A percentile compares a stretch with the other conserved stretches of the same genome.
Conservation (phyloP, 92 coral and sea anemone genomes). For the Zoanthus solanderi region DNA sequence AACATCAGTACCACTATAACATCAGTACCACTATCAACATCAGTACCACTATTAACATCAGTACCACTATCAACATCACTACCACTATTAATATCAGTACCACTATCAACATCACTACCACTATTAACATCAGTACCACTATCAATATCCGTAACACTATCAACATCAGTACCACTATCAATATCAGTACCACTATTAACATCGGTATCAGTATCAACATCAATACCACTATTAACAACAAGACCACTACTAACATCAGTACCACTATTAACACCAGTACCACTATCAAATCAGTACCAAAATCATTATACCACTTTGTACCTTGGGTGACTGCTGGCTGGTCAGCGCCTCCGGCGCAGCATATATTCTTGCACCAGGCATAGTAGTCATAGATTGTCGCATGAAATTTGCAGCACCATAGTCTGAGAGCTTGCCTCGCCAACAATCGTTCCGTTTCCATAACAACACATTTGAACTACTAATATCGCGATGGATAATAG, state of each 20-base stretch:
- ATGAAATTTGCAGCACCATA: constrained; percentile 98
- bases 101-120: background rate
- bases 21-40: background rate
- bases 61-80: background rate
- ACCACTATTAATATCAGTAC: background rate
- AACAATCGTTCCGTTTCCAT: constrained; percentile 88
- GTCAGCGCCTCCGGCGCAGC: constrained; percentile 97
- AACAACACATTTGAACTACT: constrained; percentile 97
- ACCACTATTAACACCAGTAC: background rate
- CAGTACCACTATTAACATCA: background rate
- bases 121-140: background rate
- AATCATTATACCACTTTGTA: constrained; percentile 14
- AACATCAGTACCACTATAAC: background rate
- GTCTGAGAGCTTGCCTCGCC: constrained; percentile 96
- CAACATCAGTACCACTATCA: background rate
- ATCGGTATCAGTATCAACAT: background rate
- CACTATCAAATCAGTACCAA: background rate
- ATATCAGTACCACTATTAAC: no score
- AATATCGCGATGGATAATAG: constrained; percentile 96
- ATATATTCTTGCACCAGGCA: constrained; percentile 96
- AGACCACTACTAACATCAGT: background rate
- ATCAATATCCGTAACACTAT: background rate
- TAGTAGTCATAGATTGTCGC: constrained; percentile 94
- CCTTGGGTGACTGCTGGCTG: constrained; percentile 94
- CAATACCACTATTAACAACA: background rate